Evolutionary conservation across 1,140 invertebrate genomes (phyloP).

Genomic region (Sinella curviseta): DNA sequence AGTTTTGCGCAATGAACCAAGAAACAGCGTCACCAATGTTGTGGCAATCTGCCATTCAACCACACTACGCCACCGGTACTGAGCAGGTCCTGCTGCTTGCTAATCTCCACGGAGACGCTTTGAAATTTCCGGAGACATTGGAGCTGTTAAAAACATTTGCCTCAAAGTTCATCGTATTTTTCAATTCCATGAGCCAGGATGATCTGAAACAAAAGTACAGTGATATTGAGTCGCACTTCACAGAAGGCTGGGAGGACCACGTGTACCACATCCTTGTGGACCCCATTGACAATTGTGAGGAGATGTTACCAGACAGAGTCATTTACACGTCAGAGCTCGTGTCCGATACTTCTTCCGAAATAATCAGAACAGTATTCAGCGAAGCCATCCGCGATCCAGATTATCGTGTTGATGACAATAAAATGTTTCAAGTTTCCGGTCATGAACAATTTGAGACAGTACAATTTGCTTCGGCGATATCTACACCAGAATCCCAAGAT

Average conservation of each 20-base stretch:
- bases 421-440: neutral
- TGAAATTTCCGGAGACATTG: neutral
- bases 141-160: neutral
- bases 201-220: neutral
- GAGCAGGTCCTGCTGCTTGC: neutral
- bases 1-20: neutral
- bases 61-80: neutral
- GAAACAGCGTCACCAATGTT: neutral
- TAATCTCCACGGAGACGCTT: neutral
- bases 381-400: neutral
- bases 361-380: neutral
- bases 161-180: neutral
- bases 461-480: neutral
- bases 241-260: neutral
- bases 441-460: neutral
- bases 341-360: neutral
- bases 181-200: neutral
- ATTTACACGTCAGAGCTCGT: neutral
- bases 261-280: neutral
- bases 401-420: neutral
- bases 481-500: neutral
- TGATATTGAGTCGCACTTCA: neutral
- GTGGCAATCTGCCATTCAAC: neutral
- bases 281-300: neutral
- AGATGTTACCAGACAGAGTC: neutral